phyloP scores from a whole-genome alignment of 2,888 invertebrate genomes.

The Linyphia triangularis region DNA sequence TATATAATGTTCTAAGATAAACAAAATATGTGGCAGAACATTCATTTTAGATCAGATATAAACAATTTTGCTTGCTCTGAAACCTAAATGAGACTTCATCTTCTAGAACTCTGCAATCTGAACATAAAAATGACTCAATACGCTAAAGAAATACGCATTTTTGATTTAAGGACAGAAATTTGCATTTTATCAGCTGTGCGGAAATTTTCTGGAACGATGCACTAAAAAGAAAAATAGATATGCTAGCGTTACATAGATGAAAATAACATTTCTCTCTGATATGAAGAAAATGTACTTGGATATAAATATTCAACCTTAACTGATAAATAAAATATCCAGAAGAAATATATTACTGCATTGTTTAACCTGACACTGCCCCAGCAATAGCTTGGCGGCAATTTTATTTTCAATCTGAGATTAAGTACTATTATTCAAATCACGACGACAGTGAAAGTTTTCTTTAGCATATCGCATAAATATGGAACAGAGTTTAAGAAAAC shows the following conservation, averaged over 20 bases:
- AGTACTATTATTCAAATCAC: conserved; percentile 42
- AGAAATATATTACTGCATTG: conserved; percentile 40
- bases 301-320: conserved; percentile 5
- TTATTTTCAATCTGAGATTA: conserved; percentile 34
- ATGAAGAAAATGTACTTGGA: conserved; percentile 12
- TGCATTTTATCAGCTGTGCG: conserved; percentile 3
- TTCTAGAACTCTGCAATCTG: background rate
- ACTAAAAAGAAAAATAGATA: too few species aligned
- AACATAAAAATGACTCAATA: background rate
- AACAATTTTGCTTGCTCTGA: background rate
- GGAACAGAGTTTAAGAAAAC: background rate
- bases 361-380: conserved; percentile 13
- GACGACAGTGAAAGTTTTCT: background rate
- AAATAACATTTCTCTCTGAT: conserved; percentile 2
- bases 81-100: background rate
- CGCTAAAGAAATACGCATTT: too few species aligned
- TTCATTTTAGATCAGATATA: background rate
- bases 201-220: background rate
- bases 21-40: background rate
- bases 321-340: background rate
- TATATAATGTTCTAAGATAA: too few species aligned
- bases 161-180: background rate
- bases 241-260: background rate
- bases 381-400: conserved; percentile 36
- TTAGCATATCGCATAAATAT: conserved; percentile 32